Evolutionary conservation across 2,113 vertebrate species (phyloP).

Genomic region (Tragelaphus buxtoni): DNA sequence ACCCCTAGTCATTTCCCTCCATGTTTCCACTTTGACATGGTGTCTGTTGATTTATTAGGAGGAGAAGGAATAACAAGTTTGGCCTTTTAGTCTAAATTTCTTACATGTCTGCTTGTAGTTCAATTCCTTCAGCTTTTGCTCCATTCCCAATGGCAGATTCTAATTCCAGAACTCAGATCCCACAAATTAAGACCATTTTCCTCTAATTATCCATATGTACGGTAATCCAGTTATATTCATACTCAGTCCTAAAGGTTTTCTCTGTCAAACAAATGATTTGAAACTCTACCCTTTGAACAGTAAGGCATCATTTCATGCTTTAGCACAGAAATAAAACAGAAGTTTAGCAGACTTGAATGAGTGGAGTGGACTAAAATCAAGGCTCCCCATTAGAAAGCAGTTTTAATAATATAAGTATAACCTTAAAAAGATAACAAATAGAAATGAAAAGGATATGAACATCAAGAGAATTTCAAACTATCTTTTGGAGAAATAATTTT

Average conservation of each 20-base stretch:
- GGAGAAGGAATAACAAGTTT: neutral
- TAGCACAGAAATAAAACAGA: neutral
- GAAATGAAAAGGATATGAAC: neutral
- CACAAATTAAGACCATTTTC: neutral
- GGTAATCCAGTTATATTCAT: neutral
- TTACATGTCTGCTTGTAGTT: neutral
- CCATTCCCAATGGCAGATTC: neutral
- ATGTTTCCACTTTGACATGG: neutral
- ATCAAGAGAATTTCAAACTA: conserved; percentile 35
- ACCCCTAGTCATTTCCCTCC: neutral
- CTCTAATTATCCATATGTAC: neutral
- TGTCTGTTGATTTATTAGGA: neutral
- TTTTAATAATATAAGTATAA: neutral
- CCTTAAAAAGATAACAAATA: neutral
- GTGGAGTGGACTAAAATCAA: neutral
- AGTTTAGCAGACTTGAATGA: neutral
- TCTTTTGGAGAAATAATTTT: conserved; percentile 31
- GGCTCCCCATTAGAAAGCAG: neutral
- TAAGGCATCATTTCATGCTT: neutral
- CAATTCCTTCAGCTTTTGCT: neutral
- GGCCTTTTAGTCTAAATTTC: neutral
- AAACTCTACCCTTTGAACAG: neutral
- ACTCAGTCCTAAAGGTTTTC: neutral
- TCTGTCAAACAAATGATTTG: neutral
- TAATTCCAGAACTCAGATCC: neutral